phyloP scores from a whole-genome alignment of 1,140 invertebrate genomes.

The Chrysomallon squamiferum region DNA sequence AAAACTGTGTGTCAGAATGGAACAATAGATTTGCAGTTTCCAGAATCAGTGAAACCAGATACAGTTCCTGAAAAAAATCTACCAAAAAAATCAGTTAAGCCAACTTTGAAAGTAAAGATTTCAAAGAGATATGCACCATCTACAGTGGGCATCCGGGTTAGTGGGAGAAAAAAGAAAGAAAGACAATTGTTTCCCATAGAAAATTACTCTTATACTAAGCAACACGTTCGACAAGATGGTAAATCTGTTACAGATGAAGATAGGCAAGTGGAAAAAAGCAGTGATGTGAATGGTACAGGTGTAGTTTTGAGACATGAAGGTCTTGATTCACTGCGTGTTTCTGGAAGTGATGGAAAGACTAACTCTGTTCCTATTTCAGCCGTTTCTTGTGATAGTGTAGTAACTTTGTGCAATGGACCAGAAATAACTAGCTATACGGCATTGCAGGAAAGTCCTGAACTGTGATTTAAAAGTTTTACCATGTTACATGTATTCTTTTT shows the following conservation, averaged over 20 bases:
- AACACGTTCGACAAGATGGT: conserved; percentile 5
- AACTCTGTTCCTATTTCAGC: neutral
- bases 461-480: neutral
- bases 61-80: neutral
- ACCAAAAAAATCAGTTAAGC: neutral
- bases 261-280: conserved; percentile 1
- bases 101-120: neutral
- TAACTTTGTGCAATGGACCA: conserved; percentile 31
- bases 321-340: too few species aligned
- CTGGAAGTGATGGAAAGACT: neutral
- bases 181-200: conserved; percentile 59
- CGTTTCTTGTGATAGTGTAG: conserved; percentile 19
- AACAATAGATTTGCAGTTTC: neutral
- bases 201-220: conserved; percentile 43
- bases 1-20: too few species aligned
- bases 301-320: too few species aligned
- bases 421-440: conserved; percentile 32
- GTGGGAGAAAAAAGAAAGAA: conserved; percentile 48
- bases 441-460: conserved; percentile 15
- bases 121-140: neutral
- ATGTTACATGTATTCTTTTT: too few species aligned
- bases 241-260: conserved; percentile 2
- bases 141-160: conserved; percentile 32
- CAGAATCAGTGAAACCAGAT: neutral
- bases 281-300: neutral